Conservation (phyloP, 2,113 vertebrate species). For the Pampusana beccarii region DNA sequence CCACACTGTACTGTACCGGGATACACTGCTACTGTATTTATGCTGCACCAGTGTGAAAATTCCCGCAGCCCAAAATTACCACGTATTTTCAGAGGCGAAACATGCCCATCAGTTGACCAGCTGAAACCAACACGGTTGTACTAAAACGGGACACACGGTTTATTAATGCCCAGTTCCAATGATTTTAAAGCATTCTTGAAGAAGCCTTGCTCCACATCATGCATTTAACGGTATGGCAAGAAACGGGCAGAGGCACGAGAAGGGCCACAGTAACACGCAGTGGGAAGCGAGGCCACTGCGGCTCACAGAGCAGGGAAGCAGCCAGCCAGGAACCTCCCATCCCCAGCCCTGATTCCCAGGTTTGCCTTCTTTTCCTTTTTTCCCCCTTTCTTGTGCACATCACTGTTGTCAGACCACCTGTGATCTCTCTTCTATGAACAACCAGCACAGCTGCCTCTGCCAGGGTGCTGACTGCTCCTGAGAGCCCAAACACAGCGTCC, state of each 20-base stretch:
- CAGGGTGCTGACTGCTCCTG: fast-evolving
- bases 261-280: not conserved
- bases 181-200: not conserved
- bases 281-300: not conserved
- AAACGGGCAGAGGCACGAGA: not conserved
- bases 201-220: not conserved
- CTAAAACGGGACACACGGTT: not conserved
- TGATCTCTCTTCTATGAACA: not conserved
- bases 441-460: not conserved
- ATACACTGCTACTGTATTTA: not conserved
- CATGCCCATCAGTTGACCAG: not conserved
- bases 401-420: not conserved
- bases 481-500: fast-evolving
- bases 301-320: fast-evolving
- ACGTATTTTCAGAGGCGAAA: not conserved
- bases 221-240: not conserved
- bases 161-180: not conserved
- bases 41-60: not conserved
- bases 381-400: not conserved
- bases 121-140: not conserved
- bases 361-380: not conserved
- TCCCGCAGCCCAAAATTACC: not conserved
- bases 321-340: not conserved
- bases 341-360: not conserved
- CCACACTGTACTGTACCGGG: not conserved